Base-by-base conservation (phyloP, 2,797 vertebrate genomes). In the Amniataba percoides region DNA sequence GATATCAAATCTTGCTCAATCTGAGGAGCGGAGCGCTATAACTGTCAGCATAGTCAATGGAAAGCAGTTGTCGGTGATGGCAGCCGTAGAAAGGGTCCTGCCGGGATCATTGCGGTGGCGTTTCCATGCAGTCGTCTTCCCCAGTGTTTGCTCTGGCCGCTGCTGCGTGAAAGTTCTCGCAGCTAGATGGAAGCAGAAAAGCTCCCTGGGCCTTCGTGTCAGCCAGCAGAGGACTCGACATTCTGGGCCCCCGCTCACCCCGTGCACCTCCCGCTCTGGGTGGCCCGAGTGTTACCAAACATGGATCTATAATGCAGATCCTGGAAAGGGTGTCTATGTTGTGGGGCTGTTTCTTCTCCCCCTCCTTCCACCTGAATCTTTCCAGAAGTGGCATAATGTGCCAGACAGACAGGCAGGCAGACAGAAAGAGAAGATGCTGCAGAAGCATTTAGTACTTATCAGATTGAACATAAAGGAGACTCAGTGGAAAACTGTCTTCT, bases 131-230 rank as follows among this genome's bases (percentile, higher is more conserved):
- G 63, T 74, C 72, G 78, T 85, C 78, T 61, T 75, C 67, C 72
- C 51, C 42, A n/a, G 43, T 86, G 89, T 93, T 93, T 93, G 83
- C 84, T 87, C 80, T 92, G 87, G 86, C 75, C 18, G n/a, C 11
- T 66, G 68, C 71, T 64, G 71, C 57, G 60, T 83, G 63, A 67
- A 58, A 78, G 71, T 56, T 76, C 83, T 85, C 51, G 19, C 71
- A 71, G 80, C 75, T 72, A 25, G 21, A 76, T 80, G 73, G 83
- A 87, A 83, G 85, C 56, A 61, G 63, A 87, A 80, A 77, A 86
- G 85, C 85, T 79, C 70, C 15, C 51, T 36, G 83, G 75, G 71
- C 74, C 68, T 65, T 74, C 2, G 9, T 23, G 15, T 70, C 57
- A 78, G 70, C 77, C 81, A 71, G 74, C 52, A 77, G 57, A 69